Base-by-base conservation (phyloP, 2,888 invertebrate species). In the Noctua comes region DNA sequence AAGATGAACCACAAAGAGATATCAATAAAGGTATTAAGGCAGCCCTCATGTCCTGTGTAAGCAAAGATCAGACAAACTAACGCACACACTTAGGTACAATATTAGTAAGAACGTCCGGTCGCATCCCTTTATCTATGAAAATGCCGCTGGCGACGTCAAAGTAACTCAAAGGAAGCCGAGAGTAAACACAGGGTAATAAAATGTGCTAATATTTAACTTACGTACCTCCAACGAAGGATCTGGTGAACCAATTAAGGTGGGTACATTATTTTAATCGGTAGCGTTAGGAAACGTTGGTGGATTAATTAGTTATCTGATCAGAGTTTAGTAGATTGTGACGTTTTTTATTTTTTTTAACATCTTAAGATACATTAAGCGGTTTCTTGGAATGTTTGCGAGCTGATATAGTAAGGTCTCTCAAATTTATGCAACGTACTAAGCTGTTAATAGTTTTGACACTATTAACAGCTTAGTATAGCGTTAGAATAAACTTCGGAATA, bases 171-270 rank as follows among this genome's bases (percentile, higher is more conserved):
- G 95, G 93, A 93, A 93, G 92, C 91, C 89, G 85, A 85, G 86
- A 79, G 89, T 92, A 94, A 95, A 95, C 95, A 94, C 82, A 72
- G 90, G 88, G 90, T 94, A 93, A 94, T 95, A 95, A 95, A 95
- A 93, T 92, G 92, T 92, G 93, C 94, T 93, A 95, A 96, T 95
- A 95, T 96, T 95, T 94, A 91, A 92, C 91, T 92, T 94, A 90
- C 91, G 91, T 93, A 93, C 93, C 93, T 92, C 92, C 92, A 88
- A 88, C 90, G 91, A 90, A 83, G 91, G 89, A 90, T 89, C 91
- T 90, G 91, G 89, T 90, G 86, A 91, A 88, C 90, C 89, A 91
- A 92, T 93, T 92, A 92, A 90, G 89, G 87, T 88, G 90, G 88
- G 88, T 88, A 79, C 76, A 64, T 48, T 57, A 57, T 84, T 75